Conservation (phyloP, 2,888 invertebrate species). For the Caenorhabditis sinica region DNA sequence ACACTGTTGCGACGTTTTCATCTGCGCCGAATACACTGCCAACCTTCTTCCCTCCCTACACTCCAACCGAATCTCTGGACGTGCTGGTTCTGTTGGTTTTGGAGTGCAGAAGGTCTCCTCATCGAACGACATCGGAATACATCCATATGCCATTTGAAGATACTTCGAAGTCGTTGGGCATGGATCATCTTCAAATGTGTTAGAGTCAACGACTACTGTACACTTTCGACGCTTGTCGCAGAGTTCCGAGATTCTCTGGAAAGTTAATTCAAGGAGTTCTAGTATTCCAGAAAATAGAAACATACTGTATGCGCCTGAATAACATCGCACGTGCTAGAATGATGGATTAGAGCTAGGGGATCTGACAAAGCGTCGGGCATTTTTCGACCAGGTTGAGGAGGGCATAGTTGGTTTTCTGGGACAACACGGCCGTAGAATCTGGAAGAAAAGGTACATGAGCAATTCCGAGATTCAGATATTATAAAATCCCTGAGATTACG, state of each 20-base stretch:
- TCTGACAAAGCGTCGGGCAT: constrained; percentile 16
- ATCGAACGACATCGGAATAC: constrained; percentile 96
- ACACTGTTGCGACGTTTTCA: constrained; percentile 55
- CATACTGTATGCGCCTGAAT: constrained; percentile 81
- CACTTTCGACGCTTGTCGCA: constrained; percentile 96
- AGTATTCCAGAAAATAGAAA: too few relatives aligned
- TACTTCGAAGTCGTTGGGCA: constrained; percentile 94
- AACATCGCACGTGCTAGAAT: constrained; percentile 78
- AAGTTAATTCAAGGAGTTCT: constrained; percentile 36
- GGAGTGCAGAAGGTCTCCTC: constrained; percentile 93
- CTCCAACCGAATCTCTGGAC: constrained; percentile 90
- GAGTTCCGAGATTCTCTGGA: constrained; percentile 94
- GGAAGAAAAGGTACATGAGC: neutral
- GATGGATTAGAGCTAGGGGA: constrained; percentile 14
- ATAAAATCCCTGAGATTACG: too few relatives aligned
- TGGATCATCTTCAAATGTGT: constrained; percentile 91
- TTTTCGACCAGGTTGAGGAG: constrained; percentile 60
- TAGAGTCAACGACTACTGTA: constrained; percentile 92
- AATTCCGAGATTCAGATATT: too few relatives aligned
- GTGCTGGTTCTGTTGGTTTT: constrained; percentile 85
- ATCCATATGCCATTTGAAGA: constrained; percentile 96
- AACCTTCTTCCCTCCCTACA: constrained; percentile 91
- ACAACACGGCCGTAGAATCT: constrained; percentile 83
- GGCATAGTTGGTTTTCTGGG: constrained; percentile 81
- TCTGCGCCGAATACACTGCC: constrained; percentile 91